These are phyloP conservation scores for Phalanger gymnotis DNA, from an alignment of 2,797 vertebrate species.

Conservation along the genomic window DNA sequence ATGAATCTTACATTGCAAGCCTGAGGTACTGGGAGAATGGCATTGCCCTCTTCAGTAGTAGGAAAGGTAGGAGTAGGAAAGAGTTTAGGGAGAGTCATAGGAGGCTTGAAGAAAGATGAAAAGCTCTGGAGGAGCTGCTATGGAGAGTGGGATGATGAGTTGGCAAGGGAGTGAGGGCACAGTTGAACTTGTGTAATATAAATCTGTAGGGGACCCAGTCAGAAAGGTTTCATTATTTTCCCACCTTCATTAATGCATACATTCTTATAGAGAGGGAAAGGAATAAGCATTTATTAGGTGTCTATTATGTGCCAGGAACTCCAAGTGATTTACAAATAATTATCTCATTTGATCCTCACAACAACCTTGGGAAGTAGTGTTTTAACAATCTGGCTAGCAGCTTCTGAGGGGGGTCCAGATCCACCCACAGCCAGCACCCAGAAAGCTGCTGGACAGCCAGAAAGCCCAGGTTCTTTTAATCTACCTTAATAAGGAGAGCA, in stretches of 20 bases:
- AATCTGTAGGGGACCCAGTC: not conserved
- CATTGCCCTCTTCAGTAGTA: too few relatives aligned
- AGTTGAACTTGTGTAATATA: not conserved
- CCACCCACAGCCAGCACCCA: too few relatives aligned
- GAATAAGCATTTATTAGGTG: not conserved
- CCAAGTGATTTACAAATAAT: not conserved
- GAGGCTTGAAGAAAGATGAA: not conserved
- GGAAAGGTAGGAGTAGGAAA: too few relatives aligned
- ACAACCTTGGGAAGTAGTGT: not conserved
- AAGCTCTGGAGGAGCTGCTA: not conserved
- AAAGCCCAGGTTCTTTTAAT: too few relatives aligned
- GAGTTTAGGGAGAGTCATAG: too few relatives aligned
- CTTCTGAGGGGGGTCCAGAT: too few relatives aligned
- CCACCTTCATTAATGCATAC: not conserved
- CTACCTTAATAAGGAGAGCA: too few relatives aligned
- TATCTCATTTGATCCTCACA: not conserved
- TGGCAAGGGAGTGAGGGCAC: not conserved
- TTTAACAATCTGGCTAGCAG: too few relatives aligned
- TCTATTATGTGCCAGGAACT: too few relatives aligned
- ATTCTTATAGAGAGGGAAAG: not conserved
- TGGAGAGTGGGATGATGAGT: not conserved
- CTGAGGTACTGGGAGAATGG: too few relatives aligned
- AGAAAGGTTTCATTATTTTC: not conserved
- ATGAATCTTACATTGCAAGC: too few relatives aligned
- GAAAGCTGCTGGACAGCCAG: too few relatives aligned